Conservation (phyloP, 1,140 invertebrate species). For the Scaptomyza montana region DNA sequence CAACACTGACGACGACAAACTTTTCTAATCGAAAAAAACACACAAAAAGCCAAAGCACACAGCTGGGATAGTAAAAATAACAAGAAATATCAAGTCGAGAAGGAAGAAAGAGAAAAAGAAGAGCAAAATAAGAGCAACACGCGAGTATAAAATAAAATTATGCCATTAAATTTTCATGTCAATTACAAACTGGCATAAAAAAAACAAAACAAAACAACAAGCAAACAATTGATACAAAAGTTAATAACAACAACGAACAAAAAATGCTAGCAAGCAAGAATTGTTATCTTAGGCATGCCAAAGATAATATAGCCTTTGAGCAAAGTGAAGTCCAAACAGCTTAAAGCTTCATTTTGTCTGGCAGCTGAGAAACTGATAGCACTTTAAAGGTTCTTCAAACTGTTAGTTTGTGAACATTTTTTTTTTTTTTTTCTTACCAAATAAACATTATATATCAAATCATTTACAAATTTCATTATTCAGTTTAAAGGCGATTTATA, state of each 20-base stretch:
- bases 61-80: not conserved
- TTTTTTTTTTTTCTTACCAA: too few species aligned
- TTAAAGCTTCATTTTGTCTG: not conserved
- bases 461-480: too few species aligned
- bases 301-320: not conserved
- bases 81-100: not conserved
- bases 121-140: not conserved
- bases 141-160: slow-evolving; percentile 39
- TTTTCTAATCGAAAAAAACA: slow-evolving; percentile 56
- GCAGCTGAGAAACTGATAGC: too few species aligned
- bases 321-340: not conserved
- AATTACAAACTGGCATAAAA: slow-evolving; percentile 34
- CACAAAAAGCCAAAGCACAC: slow-evolving; percentile 28
- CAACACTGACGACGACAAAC: slow-evolving; percentile 27
- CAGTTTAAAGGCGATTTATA: too few species aligned
- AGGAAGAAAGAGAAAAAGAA: not conserved
- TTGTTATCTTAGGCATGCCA: not conserved
- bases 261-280: not conserved
- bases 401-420: too few species aligned
- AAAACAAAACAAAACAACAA: not conserved
- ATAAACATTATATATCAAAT: too few species aligned
- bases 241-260: not conserved
- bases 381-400: too few species aligned
- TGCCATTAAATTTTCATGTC: slow-evolving; percentile 54
- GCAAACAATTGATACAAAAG: not conserved